Conservation (phyloP, 2,113 vertebrate genomes). For the Thryonomys swinderianus region DNA sequence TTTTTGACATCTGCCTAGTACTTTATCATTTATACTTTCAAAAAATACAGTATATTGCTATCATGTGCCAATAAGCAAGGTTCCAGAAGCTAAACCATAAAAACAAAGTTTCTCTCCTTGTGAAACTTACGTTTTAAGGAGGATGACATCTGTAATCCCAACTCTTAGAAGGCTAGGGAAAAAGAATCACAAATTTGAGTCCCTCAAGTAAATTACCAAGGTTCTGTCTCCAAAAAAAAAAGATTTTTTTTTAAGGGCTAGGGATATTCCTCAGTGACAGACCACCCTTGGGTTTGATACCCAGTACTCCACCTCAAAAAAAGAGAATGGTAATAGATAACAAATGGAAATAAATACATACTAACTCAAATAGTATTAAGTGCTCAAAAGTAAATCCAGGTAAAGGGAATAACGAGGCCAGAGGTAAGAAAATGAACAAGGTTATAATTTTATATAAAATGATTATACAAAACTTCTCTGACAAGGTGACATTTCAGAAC, state of each 20-base stretch:
- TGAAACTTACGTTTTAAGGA: neutral
- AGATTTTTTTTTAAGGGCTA: neutral
- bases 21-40: neutral
- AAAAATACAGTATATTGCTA: neutral
- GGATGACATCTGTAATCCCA: neutral
- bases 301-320: neutral
- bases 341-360: neutral
- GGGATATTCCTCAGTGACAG: neutral
- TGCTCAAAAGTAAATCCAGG: neutral
- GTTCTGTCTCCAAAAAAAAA: neutral
- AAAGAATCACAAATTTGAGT: neutral
- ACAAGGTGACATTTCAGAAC: neutral
- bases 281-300: neutral
- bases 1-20: neutral
- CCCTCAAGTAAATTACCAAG: neutral
- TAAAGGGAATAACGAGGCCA: neutral
- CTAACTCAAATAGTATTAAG: neutral
- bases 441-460: neutral
- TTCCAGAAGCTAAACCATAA: neutral
- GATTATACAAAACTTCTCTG: neutral
- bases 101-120: neutral
- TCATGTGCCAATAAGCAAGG: neutral
- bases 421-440: neutral
- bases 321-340: neutral
- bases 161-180: neutral